Evolutionary conservation across 2,113 vertebrate genomes (phyloP).

Genomic region (Lampris megalopsis): DNA sequence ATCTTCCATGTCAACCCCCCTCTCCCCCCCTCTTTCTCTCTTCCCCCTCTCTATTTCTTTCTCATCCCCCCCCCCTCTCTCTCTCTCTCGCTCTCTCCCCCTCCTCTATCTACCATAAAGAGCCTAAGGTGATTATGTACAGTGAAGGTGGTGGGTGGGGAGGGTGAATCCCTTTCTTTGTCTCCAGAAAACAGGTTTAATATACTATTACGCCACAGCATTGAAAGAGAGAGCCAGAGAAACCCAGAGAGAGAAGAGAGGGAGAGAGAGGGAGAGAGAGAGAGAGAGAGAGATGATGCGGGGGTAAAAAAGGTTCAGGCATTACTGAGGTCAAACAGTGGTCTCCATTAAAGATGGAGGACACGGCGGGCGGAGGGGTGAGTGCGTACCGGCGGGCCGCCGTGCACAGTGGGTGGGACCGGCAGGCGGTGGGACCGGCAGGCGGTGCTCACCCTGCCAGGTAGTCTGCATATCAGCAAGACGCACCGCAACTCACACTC

Average conservation of each 20-base stretch:
- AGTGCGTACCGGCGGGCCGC: neutral
- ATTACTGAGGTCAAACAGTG: conserved; percentile 14
- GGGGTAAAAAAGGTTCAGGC: conserved; percentile 6
- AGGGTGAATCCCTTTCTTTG: conserved; percentile 62
- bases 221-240: too few species aligned
- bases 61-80: too few species aligned
- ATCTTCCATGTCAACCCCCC: conserved; percentile 44
- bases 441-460: conserved; percentile 21
- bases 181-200: conserved; percentile 71
- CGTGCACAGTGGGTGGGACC: conserved; percentile 8
- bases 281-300: too few species aligned
- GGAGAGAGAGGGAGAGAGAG: too few species aligned
- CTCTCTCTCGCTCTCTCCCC: conserved; percentile 14
- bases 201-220: conserved; percentile 50
- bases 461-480: conserved; percentile 42
- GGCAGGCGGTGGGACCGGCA: too few species aligned
- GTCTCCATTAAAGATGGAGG: conserved; percentile 5
- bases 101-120: conserved; percentile 56
- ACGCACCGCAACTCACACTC: conserved; percentile 44
- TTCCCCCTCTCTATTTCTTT: conserved; percentile 44
- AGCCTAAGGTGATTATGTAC: conserved; percentile 72
- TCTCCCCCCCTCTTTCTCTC: conserved; percentile 43
- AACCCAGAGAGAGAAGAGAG: too few species aligned
- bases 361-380: neutral
- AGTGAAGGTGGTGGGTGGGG: conserved; percentile 56